Evolutionary conservation across 2,888 invertebrate genomes (phyloP), one percentile per base, ranked within the genome.

Genomic region (Xylota sylvarum): DNA sequence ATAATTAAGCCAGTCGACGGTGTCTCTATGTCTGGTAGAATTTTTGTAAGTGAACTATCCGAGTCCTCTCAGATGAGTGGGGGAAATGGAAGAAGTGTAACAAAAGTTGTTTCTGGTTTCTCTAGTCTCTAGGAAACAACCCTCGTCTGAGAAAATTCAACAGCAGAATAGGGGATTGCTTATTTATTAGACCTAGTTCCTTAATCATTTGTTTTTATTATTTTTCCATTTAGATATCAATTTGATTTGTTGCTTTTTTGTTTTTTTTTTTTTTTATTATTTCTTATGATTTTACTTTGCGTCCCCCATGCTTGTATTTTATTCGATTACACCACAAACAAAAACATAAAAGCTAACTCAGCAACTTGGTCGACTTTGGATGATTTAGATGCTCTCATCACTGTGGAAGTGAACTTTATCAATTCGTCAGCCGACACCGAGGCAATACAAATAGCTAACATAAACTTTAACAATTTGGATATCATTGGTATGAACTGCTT

Each of bases 391-490:
- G 96, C 97, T 0, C 92, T 97, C 5, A 96, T 97, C 50, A 96
- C 96, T 72, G 94, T 97, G 4, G 98, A 98, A 90, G 94, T 98
- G 19, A 95, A 96, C 48, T 94, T 97, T 58, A 95, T 97, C 0
- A 94, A 91, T 48, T 88, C 90, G 17, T 89, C 90, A 5, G 88
- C 86, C 23, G 89, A 89, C 1, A 89, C 86, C 17, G 94, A 94
- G 88, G 94, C 94, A 40, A 89, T 94, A 55, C 95, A 97, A 89
- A 95, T 97, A 60, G 97, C 97, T 0, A 97, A 97, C 90, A 96
- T 98, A 89, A 95, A 98, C 89, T 98, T 98, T 90, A 98, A 98
- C 91, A 98, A 97, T 92, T 93, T 98, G 88, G 98, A 98, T 92
- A 96, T 98, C 72, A 98, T 98, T 88, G 98, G 97, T 96, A 90